Evolutionary conservation across 1,140 invertebrate genomes (phyloP).

Genomic region (Pseudomyrmex gracilis): DNA sequence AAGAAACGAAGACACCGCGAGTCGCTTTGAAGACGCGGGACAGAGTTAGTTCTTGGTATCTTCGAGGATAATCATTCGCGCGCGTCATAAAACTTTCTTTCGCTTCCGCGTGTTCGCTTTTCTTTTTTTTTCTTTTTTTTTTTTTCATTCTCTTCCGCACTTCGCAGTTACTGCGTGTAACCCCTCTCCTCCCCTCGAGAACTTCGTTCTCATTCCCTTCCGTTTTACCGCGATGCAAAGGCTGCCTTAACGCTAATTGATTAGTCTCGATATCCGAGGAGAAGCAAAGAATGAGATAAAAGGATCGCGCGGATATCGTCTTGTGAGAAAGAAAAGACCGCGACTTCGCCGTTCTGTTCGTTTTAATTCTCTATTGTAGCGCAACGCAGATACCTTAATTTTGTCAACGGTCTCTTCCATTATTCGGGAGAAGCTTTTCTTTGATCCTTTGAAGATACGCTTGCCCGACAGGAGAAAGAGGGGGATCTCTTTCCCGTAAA

Average conservation of each 20-base stretch:
- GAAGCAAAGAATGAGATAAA: neutral
- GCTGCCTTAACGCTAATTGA: slow-evolving; percentile 47
- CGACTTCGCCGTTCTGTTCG: neutral
- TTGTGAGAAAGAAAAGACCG: slow-evolving; percentile 30
- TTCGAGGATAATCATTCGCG: slow-evolving; percentile 59
- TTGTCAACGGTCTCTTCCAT: slow-evolving; percentile 36
- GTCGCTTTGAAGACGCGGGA: slow-evolving; percentile 14
- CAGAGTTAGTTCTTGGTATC: slow-evolving; percentile 41
- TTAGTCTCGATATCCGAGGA: neutral
- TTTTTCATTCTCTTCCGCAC: too few species aligned
- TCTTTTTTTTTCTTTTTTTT: neutral
- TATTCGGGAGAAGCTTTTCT: slow-evolving; percentile 22
- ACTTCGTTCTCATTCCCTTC: slow-evolving; percentile 29
- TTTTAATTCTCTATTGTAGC: slow-evolving; percentile 23
- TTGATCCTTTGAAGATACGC: slow-evolving; percentile 41
- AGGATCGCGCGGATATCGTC: slow-evolving; percentile 7
- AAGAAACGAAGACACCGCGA: neutral
- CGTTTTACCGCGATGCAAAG: slow-evolving; percentile 16
- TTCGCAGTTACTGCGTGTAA: neutral
- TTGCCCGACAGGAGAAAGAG: neutral
- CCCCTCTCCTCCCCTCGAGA: neutral
- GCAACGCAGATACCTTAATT: slow-evolving; percentile 35
- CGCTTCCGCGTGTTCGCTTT: neutral
- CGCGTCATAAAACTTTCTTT: slow-evolving; percentile 60
- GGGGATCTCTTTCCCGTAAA: neutral